These are phyloP conservation scores for Talpa occidentalis DNA, from an alignment of 2,113 vertebrate genomes.

Conservation along the genomic window DNA sequence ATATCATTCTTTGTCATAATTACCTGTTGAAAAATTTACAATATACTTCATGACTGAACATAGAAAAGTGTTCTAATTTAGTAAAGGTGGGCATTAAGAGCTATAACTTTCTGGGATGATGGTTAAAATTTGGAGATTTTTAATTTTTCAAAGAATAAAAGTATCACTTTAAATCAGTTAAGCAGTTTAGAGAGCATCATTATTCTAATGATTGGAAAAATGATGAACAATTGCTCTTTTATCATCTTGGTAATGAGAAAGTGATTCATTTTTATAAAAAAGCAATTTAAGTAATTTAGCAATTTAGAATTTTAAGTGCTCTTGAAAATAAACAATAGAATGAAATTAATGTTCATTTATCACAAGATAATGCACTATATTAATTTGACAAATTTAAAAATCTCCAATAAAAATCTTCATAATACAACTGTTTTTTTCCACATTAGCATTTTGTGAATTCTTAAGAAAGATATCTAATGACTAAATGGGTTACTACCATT, in stretches of 20 bases:
- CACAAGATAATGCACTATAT: constrained; percentile 32
- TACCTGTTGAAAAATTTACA: background rate
- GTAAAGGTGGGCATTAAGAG: background rate
- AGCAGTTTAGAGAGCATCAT: constrained; percentile 44
- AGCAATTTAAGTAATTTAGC: constrained; percentile 18
- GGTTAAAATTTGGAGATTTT: constrained; percentile 34
- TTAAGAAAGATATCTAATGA: constrained; percentile 55
- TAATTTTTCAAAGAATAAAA: constrained; percentile 72
- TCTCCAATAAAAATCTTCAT: constrained; percentile 53
- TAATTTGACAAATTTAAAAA: constrained; percentile 16
- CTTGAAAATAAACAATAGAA: constrained; percentile 60
- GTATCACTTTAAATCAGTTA: constrained; percentile 34
- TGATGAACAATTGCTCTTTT: constrained; percentile 39
- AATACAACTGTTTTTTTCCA: constrained; percentile 52
- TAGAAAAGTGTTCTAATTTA: background rate
- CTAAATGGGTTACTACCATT: constrained; percentile 21
- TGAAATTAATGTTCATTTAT: constrained; percentile 61
- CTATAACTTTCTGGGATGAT: background rate
- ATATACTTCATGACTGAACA: constrained; percentile 18
- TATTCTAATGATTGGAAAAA: constrained; percentile 37
- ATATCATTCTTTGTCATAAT: constrained; percentile 23
- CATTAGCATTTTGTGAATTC: constrained; percentile 64
- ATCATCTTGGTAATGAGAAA: constrained; percentile 56
- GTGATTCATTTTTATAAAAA: constrained; percentile 64
- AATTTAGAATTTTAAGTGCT: constrained; percentile 44